Conservation (phyloP, 2,797 vertebrate genomes). For the Argyrosomus regius region DNA sequence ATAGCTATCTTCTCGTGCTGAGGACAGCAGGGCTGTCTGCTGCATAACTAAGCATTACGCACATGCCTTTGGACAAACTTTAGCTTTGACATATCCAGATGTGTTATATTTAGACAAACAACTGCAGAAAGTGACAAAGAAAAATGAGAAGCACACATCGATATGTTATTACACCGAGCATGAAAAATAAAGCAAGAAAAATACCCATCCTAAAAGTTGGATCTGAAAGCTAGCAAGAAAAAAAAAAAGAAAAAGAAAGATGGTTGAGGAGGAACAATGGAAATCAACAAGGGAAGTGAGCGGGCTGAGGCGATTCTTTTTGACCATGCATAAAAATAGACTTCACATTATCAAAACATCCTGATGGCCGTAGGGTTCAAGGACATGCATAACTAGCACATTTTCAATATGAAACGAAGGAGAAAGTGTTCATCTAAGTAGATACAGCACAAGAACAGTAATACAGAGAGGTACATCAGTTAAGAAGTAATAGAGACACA, state of each 20-base stretch:
- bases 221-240: constrained; percentile 1
- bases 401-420: constrained; percentile 18
- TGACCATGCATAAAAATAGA: constrained; percentile 50
- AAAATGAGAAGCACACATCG: constrained; percentile 14
- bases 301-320: constrained; percentile 19
- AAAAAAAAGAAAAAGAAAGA: neutral
- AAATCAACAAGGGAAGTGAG: constrained; percentile 22
- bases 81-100: constrained; percentile 31
- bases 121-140: constrained; percentile 9
- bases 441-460: constrained; percentile 47
- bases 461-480: constrained; percentile 60
- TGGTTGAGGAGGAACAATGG: constrained; percentile 1
- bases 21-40: constrained; percentile 67
- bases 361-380: constrained; percentile 58
- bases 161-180: neutral
- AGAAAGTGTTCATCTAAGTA: constrained; percentile 41
- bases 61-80: constrained; percentile 58
- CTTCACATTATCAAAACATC: constrained; percentile 39
- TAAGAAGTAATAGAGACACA: constrained; percentile 62
- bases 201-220: constrained; percentile 4
- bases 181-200: constrained; percentile 13
- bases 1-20: constrained; percentile 68
- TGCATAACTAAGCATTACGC: constrained; percentile 56
- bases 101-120: constrained; percentile 34
- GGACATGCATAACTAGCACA: constrained; percentile 43